Percentiles rank a stretch among this genome's conserved stretches.
These are phyloP conservation scores for Vanessa tameamea DNA, from an alignment of 1,140 invertebrate species.

Conservation along the genomic window DNA sequence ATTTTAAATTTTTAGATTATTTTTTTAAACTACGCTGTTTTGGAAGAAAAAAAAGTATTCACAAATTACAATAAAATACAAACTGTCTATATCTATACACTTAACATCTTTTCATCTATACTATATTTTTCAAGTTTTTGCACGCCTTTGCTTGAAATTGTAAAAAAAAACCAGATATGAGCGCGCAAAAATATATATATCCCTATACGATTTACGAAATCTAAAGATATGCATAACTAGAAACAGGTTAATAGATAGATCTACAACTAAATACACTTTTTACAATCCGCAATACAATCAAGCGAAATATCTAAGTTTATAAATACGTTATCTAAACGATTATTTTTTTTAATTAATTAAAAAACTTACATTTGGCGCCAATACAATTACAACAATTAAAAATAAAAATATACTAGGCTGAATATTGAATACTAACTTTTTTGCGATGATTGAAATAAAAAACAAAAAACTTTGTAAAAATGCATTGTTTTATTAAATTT, in stretches of 20 bases:
- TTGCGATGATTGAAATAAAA: not conserved
- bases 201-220: slow-evolving; percentile 56
- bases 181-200: slow-evolving; percentile 21
- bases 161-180: slow-evolving; percentile 13
- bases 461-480: not conserved
- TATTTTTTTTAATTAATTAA: slow-evolving; percentile 48
- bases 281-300: slow-evolving; percentile 73
- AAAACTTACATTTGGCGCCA: slow-evolving; percentile 40
- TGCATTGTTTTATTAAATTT: too few species aligned
- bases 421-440: not conserved
- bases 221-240: slow-evolving; percentile 79
- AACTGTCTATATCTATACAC: slow-evolving; percentile 34
- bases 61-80: slow-evolving; percentile 13
- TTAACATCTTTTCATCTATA: slow-evolving; percentile 27
- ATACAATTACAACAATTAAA: slow-evolving; percentile 10
- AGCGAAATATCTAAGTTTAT: slow-evolving; percentile 71
- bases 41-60: not conserved
- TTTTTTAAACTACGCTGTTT: not conserved
- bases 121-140: slow-evolving; percentile 20
- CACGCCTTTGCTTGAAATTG: slow-evolving; percentile 25
- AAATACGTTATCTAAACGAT: slow-evolving; percentile 65
- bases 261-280: slow-evolving; percentile 80
- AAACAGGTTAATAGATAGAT: slow-evolving; percentile 74
- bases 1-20: not conserved
- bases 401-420: not conserved